Percentiles rank a stretch among this genome's conserved stretches.
Conservation (phyloP, 2,113 vertebrate genomes). For the Lipotes vexillifer region DNA sequence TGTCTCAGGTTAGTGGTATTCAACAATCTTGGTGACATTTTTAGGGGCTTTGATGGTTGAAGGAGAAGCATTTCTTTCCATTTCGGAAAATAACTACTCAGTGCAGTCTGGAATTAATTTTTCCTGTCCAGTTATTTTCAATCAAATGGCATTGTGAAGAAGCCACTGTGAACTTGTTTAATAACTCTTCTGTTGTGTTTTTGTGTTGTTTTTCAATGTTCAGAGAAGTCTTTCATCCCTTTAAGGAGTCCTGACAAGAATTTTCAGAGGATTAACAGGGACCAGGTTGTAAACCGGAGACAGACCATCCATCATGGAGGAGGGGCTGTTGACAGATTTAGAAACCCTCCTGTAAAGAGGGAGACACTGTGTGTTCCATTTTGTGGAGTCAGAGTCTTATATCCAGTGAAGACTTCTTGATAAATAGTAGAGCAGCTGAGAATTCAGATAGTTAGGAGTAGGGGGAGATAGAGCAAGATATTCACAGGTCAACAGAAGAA, state of each 20-base stretch:
- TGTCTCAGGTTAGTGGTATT: not conserved
- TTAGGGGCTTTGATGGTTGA: constrained; percentile 33
- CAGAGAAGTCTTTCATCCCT: constrained; percentile 24
- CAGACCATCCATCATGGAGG: not conserved
- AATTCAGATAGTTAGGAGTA: not conserved
- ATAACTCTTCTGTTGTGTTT: constrained; percentile 38
- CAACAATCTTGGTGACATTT: constrained; percentile 38
- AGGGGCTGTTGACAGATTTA: not conserved
- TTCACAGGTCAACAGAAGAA: not conserved
- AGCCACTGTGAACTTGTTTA: constrained; percentile 23
- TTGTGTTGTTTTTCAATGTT: not conserved
- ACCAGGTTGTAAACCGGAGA: constrained; percentile 8
- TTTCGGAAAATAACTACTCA: constrained; percentile 22
- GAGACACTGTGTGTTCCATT: not conserved
- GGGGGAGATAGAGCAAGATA: not conserved
- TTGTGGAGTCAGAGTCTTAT: not conserved
- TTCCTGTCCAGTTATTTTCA: constrained; percentile 43
- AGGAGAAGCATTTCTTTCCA: constrained; percentile 41
- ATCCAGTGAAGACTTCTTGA: not conserved
- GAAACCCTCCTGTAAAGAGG: not conserved
- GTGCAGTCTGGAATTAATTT: constrained; percentile 54
- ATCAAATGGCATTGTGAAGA: constrained; percentile 26
- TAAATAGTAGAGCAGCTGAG: not conserved
- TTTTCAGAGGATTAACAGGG: not conserved
- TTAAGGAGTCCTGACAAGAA: constrained; percentile 21